These are phyloP conservation scores for Epinephelus fuscoguttatus DNA, from an alignment of 2,113 vertebrate genomes.

Conservation along the genomic window DNA sequence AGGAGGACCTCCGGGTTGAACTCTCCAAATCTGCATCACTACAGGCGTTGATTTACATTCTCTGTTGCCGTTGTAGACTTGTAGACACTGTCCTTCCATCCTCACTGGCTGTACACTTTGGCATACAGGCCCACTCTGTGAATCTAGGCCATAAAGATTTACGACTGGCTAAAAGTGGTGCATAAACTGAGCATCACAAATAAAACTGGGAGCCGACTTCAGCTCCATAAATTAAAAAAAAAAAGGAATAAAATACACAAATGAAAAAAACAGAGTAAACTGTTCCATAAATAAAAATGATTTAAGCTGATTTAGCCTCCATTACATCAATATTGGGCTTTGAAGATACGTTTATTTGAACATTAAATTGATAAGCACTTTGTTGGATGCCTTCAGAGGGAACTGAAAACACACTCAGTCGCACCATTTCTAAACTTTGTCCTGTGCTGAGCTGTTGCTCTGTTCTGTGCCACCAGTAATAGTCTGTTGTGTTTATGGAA, in stretches of 20 bases:
- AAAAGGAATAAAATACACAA: not conserved
- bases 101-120: not conserved
- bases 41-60: not conserved
- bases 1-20: not conserved
- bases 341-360: constrained; percentile 25
- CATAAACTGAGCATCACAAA: constrained; percentile 6
- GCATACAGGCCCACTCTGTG: not conserved
- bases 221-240: constrained; percentile 26
- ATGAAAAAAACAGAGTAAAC: not conserved
- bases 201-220: constrained; percentile 12
- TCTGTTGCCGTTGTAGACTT: not conserved
- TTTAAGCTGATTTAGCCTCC: not conserved
- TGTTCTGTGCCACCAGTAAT: not conserved
- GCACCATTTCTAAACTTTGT: not conserved
- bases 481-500: constrained; percentile 30
- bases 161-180: constrained; percentile 43
- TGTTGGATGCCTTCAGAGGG: constrained; percentile 1
- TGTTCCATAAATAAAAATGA: constrained; percentile 4
- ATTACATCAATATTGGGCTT: constrained; percentile 19
- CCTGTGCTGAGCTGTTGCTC: not conserved
- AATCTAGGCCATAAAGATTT: constrained; percentile 63
- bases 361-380: constrained; percentile 7
- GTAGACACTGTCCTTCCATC: not conserved
- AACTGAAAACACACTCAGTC: not conserved
- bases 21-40: not conserved